A percentile compares a stretch with the other conserved stretches of the same genome.
Conservation (phyloP, 2,888 invertebrate species). For the Melanotus villosus region DNA sequence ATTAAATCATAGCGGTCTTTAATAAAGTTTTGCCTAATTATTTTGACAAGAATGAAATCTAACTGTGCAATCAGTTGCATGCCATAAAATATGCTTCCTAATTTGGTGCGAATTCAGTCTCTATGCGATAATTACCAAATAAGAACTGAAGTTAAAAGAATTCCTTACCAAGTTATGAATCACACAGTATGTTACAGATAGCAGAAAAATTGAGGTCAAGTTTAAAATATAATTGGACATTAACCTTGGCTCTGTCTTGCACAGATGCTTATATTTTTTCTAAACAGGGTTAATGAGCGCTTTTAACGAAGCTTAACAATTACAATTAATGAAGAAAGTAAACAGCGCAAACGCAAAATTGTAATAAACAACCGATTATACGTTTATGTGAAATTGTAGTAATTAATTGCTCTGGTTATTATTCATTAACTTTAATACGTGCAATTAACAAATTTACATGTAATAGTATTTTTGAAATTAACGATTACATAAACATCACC, state of each 20-base stretch:
- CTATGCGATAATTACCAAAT: constrained; percentile 21
- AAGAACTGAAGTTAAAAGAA: constrained; percentile 18
- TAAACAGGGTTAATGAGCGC: constrained; percentile 1
- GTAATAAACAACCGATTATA: no score
- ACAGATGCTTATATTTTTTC: not conserved
- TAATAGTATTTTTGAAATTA: no score
- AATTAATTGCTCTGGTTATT: not conserved
- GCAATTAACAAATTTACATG: no score
- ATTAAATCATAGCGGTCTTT: no score
- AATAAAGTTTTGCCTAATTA: no score
- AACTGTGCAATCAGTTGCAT: not conserved
- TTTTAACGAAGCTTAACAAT: constrained; percentile 19
- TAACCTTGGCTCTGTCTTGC: constrained; percentile 32
- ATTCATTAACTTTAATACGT: not conserved
- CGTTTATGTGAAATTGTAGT: no score
- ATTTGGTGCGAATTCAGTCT: constrained; percentile 18
- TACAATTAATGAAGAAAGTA: constrained; percentile 16
- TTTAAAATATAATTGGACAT: constrained; percentile 42
- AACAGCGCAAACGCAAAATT: no score
- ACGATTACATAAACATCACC: no score
- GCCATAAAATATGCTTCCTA: not conserved
- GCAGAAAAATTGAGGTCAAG: constrained; percentile 37
- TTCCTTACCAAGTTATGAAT: constrained; percentile 32
- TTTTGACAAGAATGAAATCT: no score
- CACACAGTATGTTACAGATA: constrained; percentile 30